A percentile compares a stretch with the other conserved stretches of the same genome.
These are phyloP conservation scores for Sminthurinus signatus DNA, from an alignment of 1,140 invertebrate species.

Conservation along the genomic window DNA sequence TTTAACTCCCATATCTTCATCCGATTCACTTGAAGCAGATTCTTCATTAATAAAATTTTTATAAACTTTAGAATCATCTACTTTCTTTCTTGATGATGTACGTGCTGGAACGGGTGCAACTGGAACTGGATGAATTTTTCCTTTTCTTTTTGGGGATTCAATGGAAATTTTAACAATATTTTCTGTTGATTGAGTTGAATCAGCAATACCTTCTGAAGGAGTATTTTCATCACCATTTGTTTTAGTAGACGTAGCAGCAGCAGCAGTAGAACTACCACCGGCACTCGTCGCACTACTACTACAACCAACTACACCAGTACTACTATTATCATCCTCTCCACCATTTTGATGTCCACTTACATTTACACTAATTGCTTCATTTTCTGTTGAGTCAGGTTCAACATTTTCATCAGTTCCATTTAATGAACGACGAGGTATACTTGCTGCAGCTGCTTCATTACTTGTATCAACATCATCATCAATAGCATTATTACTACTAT, in stretches of 20 bases:
- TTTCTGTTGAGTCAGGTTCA: conserved; percentile 6
- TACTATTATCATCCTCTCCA: too few species aligned
- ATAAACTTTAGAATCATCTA: conserved; percentile 21
- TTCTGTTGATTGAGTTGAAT: conserved; percentile 3
- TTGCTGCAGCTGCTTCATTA: too few species aligned
- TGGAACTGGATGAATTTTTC: conserved; percentile 21
- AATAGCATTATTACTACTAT: neutral
- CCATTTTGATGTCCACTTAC: too few species aligned
- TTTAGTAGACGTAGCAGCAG: neutral
- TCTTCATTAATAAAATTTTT: conserved; percentile 20
- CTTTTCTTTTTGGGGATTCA: conserved; percentile 18
- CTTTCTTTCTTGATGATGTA: conserved; percentile 11
- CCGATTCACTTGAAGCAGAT: conserved; percentile 27
- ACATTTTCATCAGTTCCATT: conserved; percentile 7
- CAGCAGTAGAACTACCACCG: too few species aligned
- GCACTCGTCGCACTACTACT: too few species aligned
- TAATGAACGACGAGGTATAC: neutral
- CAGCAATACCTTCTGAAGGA: neutral
- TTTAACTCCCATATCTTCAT: conserved; percentile 21
- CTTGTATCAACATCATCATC: too few species aligned
- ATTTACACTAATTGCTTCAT: neutral
- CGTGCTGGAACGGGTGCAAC: conserved; percentile 4
- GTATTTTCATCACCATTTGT: conserved; percentile 13
- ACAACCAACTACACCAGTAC: too few species aligned
- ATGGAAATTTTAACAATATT: neutral